These are phyloP conservation scores for Alviniconcha marisindica DNA, from an alignment of 1,140 invertebrate genomes.

Conservation along the genomic window DNA sequence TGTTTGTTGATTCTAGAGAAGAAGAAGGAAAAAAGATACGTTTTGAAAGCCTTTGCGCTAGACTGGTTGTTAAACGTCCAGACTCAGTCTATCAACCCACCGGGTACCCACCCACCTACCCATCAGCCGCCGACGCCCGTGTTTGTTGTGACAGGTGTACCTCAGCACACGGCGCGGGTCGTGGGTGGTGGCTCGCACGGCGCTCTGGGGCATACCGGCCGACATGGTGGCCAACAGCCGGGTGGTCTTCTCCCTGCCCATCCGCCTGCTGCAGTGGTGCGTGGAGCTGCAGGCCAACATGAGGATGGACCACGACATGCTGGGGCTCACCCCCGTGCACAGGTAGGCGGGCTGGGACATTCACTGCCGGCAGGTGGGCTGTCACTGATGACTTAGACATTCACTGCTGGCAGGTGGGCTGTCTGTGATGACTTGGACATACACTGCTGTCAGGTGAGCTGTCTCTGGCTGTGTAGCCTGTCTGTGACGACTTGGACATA, in stretches of 20 bases:
- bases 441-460: too few species aligned
- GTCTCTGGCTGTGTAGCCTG: too few species aligned
- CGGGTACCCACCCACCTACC: background rate
- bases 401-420: too few species aligned
- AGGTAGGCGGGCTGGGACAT: slow-evolving; percentile 56
- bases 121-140: background rate
- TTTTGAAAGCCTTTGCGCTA: too few species aligned
- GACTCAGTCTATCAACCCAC: too few species aligned
- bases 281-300: slow-evolving; percentile 71
- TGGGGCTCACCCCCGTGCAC: slow-evolving; percentile 66
- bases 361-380: too few species aligned
- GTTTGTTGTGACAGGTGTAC: slow-evolving; percentile 63
- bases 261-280: slow-evolving; percentile 68
- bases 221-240: slow-evolving; percentile 71
- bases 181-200: slow-evolving; percentile 74
- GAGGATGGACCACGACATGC: slow-evolving; percentile 64
- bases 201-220: slow-evolving; percentile 71
- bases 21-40: too few species aligned
- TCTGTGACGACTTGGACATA: too few species aligned
- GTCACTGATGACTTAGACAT: too few species aligned
- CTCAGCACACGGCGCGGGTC: slow-evolving; percentile 72
- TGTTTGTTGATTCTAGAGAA: too few species aligned
- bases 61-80: too few species aligned
- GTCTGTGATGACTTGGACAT: too few species aligned
- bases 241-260: slow-evolving; percentile 67